Evolutionary conservation across 30 jellyfish, hydroid and myxozoan genomes (phyloP).

Genomic region (Phacellophora camtschatica): DNA sequence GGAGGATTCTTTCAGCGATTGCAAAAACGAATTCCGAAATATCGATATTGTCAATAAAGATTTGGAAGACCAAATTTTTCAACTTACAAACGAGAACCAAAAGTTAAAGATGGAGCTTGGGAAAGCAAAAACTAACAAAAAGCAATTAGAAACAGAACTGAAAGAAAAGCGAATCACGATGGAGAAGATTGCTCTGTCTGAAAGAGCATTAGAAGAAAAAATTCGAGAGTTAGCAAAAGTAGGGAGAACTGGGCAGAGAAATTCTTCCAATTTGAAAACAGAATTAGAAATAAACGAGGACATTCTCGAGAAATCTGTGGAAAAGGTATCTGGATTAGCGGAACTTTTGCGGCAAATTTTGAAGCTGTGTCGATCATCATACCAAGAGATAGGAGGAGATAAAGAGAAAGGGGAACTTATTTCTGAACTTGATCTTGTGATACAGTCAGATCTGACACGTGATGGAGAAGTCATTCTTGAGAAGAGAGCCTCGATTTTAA

Average conservation of each 20-base stretch:
- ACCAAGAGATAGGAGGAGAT: not conserved
- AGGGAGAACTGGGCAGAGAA: conserved; percentile 4
- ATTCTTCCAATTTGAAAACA: conserved; percentile 6
- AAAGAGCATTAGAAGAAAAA: conserved; percentile 29
- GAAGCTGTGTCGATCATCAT: not conserved
- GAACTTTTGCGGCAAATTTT: conserved; percentile 25
- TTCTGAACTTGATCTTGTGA: conserved; percentile 6
- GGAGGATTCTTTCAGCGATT: conserved; percentile 72
- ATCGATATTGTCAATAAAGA: conserved; percentile 82
- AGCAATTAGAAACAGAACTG: conserved; percentile 49
- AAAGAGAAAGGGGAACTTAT: not conserved
- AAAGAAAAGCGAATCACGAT: conserved; percentile 27
- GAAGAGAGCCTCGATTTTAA: not conserved
- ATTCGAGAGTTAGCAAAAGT: conserved; percentile 15
- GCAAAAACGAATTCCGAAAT: conserved; percentile 61
- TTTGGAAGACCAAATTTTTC: conserved; percentile 91
- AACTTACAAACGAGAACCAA: conserved; percentile 72
- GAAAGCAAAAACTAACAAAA: conserved; percentile 23
- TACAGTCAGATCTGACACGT: conserved; percentile 5
- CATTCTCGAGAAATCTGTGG: conserved; percentile 27
- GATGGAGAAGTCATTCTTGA: conserved; percentile 8
- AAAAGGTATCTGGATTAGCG: conserved; percentile 8
- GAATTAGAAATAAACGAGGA: conserved; percentile 43
- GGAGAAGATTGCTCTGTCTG: conserved; percentile 20
- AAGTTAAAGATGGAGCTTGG: conserved; percentile 59